phyloP scores from a whole-genome alignment of 2,888 invertebrate species.

The Adelphocoris suturalis region DNA sequence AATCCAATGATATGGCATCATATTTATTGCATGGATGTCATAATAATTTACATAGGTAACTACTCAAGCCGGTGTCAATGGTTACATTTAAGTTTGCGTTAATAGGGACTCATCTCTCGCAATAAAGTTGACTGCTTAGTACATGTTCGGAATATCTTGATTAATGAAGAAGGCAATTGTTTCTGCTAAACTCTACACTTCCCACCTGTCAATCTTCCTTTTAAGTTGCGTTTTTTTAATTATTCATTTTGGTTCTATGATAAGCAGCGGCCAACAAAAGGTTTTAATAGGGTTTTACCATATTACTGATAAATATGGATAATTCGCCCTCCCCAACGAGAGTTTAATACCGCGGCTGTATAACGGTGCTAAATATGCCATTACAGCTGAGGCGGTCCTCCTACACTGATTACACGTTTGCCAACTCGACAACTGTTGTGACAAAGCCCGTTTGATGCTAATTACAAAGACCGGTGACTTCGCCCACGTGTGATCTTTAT shows the following conservation, averaged over 20 bases:
- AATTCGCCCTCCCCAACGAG: constrained; percentile 41
- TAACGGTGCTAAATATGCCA: constrained; percentile 50
- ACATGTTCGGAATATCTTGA: too few species aligned
- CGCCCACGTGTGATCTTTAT: constrained; percentile 40
- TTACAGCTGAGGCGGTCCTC: constrained; percentile 11
- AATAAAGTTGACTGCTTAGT: too few species aligned
- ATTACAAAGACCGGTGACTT: background rate
- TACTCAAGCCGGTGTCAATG: too few species aligned
- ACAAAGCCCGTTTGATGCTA: constrained; percentile 41
- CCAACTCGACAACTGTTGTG: background rate
- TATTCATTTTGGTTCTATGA: constrained; percentile 20
- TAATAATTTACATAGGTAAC: too few species aligned
- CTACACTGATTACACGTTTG: constrained; percentile 52
- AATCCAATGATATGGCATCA: too few species aligned
- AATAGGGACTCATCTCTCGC: too few species aligned
- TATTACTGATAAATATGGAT: constrained; percentile 49
- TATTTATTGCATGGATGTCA: too few species aligned
- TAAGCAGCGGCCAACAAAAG: constrained; percentile 46
- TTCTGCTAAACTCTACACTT: too few species aligned
- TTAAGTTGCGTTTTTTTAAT: constrained; percentile 25
- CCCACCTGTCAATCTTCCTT: constrained; percentile 6
- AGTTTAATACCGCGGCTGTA: constrained; percentile 28
- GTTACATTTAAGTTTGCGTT: too few species aligned
- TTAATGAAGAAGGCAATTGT: too few species aligned
- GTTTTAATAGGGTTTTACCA: background rate